Conservation (phyloP, 2,888 invertebrate species). For the Nasonovia ribisnigri region DNA sequence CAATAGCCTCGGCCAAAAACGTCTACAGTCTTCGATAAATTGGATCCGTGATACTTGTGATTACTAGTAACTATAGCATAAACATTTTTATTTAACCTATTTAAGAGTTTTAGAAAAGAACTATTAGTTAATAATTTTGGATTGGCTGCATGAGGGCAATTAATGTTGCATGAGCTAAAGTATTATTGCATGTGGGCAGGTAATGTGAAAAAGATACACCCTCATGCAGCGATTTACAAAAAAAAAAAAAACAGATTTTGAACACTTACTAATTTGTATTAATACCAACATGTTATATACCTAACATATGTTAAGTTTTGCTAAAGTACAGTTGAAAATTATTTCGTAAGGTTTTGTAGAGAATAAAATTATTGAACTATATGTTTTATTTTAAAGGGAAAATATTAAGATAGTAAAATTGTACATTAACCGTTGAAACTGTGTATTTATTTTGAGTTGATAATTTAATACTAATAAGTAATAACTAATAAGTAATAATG, state of each 20-base stretch:
- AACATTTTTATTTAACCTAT: background rate
- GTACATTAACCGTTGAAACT: background rate
- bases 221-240: background rate
- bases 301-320: background rate
- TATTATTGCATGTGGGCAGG: background rate
- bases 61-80: background rate
- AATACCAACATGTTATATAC: background rate
- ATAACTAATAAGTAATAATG: no score
- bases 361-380: background rate
- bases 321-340: background rate
- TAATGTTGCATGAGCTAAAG: background rate
- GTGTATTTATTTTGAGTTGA: no score
- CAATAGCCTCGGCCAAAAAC: background rate
- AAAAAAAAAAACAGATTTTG: background rate
- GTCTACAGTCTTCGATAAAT: constrained; percentile 15
- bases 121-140: background rate
- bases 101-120: background rate
- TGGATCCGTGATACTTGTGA: constrained; percentile 13
- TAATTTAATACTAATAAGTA: background rate
- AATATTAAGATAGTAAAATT: background rate
- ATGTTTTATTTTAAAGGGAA: background rate
- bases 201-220: background rate
- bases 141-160: background rate
- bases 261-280: background rate
- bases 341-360: background rate